phyloP scores from a whole-genome alignment of 2,888 invertebrate genomes.

The Acholoe squamosa region DNA sequence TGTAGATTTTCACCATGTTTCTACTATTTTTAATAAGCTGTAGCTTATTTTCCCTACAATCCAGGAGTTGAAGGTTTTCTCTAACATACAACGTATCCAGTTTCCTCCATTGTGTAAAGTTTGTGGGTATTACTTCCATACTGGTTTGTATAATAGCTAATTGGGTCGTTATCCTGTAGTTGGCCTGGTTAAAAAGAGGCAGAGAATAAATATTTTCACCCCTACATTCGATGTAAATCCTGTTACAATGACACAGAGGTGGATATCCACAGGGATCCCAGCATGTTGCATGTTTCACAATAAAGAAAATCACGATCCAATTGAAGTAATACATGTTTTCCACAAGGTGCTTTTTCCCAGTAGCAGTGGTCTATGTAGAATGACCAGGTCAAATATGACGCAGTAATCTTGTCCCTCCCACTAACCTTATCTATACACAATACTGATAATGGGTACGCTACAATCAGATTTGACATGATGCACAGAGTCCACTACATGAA shows the following conservation, averaged over 20 bases:
- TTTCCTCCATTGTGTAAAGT: neutral
- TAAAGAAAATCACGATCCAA: neutral
- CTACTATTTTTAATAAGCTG: neutral
- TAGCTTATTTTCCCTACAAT: neutral
- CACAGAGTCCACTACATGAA: too few species aligned
- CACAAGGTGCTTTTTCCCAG: neutral
- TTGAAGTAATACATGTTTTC: neutral
- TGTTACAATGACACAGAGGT: neutral
- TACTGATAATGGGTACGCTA: too few species aligned
- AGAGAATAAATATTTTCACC: neutral
- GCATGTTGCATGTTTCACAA: neutral
- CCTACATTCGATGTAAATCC: neutral
- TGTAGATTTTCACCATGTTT: neutral
- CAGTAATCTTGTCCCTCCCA: too few species aligned
- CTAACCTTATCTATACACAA: too few species aligned
- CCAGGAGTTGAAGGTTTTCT: neutral
- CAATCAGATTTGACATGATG: too few species aligned
- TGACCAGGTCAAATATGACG: too few species aligned
- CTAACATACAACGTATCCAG: neutral
- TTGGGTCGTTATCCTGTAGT: neutral
- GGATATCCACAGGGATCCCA: neutral
- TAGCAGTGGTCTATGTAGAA: neutral
- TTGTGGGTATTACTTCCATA: neutral
- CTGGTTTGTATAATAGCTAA: neutral
- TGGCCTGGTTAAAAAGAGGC: neutral